A percentile compares a stretch with the other conserved stretches of the same genome.
Evolutionary conservation across 1,140 invertebrate species (phyloP).

Genomic region (Sinella curviseta): DNA sequence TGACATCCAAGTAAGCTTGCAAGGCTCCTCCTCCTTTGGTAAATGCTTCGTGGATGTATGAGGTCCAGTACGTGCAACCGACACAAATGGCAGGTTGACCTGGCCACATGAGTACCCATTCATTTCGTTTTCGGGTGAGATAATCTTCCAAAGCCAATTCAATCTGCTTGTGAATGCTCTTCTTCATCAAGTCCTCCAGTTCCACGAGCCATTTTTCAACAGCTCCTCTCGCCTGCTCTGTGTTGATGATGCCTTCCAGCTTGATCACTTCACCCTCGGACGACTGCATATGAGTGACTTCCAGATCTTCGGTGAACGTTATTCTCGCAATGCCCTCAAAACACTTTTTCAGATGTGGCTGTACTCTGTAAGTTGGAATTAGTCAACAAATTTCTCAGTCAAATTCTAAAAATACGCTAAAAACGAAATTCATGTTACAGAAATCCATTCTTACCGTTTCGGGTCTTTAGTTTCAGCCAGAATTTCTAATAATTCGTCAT

Average conservation of each 20-base stretch:
- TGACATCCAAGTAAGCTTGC: constrained; percentile 60
- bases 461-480: constrained; percentile 96
- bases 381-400: not conserved
- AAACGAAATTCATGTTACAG: not conserved
- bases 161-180: constrained; percentile 72
- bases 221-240: constrained; percentile 83
- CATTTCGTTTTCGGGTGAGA: constrained; percentile 62
- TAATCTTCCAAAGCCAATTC: constrained; percentile 67
- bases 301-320: constrained; percentile 80
- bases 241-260: constrained; percentile 79
- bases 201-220: constrained; percentile 96
- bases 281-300: constrained; percentile 87
- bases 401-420: not conserved
- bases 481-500: constrained; percentile 94
- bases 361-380: constrained; percentile 73
- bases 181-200: constrained; percentile 87
- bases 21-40: constrained; percentile 59
- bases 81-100: constrained; percentile 86
- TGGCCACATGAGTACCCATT: constrained; percentile 87
- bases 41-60: constrained; percentile 75
- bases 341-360: constrained; percentile 96
- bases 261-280: constrained; percentile 81
- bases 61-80: constrained; percentile 85
- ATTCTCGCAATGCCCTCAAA: constrained; percentile 89
- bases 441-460: constrained; percentile 64